Evolutionary conservation across 2,888 invertebrate genomes (phyloP), one percentile per base, ranked within the genome.

Genomic region (Orchestes rusci): DNA sequence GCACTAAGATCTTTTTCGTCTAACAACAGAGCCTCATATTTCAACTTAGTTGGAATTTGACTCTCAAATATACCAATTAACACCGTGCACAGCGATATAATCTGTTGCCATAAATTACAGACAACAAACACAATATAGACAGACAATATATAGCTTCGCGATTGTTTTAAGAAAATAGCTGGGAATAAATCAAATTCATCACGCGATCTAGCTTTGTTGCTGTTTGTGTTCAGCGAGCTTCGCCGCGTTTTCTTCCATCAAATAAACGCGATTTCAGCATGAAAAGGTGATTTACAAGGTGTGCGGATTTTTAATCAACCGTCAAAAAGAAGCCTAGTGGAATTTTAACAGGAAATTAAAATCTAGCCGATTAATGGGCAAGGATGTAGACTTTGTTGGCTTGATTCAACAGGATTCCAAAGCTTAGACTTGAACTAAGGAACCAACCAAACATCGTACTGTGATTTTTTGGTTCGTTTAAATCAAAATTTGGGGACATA

Each of bases 131-230:
- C n/a, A n/a, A n/a, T n/a, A n/a, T n/a, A n/a, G 18, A 15, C 18
- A 17, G 16, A 33, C 33, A 36, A 20, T 15, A 31, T 43, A 27
- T 39, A 44, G 29, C 39, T 39, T 8, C 39, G 27, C 34, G 5
- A 47, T 47, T 47, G 41, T 47, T 47, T 28, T 23, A 39, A 18
- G 47, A 47, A 47, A 47, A 39, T 47, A 38, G 30, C 36, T 16
- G 18, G 16, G 29, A 28, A 43, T 48, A 48, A 48, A 48, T 48
- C 48, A 48, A 42, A 43, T 37, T 36, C 27, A 45, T 44, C 48
- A 48, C 48, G 48, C 48, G 41, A 48, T 48, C 15, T 36, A 39
- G 40, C 27, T 35, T 30, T 37, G 37, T 31, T 37, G 28, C 17
- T 12, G 28, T 39, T 30, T 41, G 19, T 30, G 36, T 40, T 35